phyloP scores from a whole-genome alignment of 2,113 vertebrate genomes.

The Lasiurus cinereus region DNA sequence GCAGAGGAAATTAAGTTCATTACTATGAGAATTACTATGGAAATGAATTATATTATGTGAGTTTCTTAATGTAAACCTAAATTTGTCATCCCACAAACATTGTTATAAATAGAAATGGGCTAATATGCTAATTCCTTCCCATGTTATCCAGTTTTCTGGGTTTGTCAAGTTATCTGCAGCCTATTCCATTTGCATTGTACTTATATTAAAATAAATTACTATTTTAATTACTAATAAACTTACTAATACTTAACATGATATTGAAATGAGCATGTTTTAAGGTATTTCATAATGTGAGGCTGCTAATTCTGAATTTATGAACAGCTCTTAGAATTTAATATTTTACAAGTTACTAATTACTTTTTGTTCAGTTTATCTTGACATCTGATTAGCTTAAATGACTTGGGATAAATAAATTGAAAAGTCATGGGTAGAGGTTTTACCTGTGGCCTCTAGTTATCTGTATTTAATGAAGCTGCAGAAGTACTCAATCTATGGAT shows the following conservation, averaged over 20 bases:
- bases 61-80: constrained; percentile 32
- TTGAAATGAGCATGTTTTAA: constrained; percentile 33
- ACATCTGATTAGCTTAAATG: constrained; percentile 36
- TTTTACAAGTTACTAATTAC: not conserved
- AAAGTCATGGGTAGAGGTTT: constrained; percentile 38
- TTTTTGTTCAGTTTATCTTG: not conserved
- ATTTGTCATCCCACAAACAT: not conserved
- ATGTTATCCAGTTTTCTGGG: not conserved
- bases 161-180: not conserved
- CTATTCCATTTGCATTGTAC: not conserved
- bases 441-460: not conserved
- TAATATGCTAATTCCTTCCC: not conserved
- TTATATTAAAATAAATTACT: constrained; percentile 41
- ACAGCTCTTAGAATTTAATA: constrained; percentile 52
- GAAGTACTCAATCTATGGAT: not conserved
- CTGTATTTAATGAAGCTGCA: not conserved
- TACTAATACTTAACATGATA: constrained; percentile 53
- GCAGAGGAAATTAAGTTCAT: not conserved
- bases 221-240: not conserved
- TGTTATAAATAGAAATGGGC: constrained; percentile 41
- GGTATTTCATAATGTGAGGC: constrained; percentile 35
- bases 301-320: constrained; percentile 29
- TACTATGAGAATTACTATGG: not conserved
- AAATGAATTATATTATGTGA: not conserved
- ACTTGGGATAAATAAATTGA: constrained; percentile 36